Conservation (phyloP, 2,113 vertebrate genomes). For the Leucosticte australis region DNA sequence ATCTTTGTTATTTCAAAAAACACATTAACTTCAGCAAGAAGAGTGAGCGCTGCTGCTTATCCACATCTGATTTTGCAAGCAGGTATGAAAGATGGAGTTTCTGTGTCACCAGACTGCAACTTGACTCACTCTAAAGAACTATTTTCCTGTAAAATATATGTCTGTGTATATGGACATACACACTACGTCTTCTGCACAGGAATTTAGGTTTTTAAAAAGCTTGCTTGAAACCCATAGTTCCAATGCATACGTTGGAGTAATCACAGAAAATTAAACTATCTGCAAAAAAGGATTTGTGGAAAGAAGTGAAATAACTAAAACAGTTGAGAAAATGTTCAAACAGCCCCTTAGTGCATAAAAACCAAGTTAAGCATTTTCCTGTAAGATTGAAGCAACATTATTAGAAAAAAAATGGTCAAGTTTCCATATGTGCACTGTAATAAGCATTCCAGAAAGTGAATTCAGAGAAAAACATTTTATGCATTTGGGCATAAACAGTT, state of each 20-base stretch:
- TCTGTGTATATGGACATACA: neutral
- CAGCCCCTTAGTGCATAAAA: neutral
- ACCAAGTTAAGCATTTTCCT: neutral
- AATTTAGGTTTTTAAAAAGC: neutral
- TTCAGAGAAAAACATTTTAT: neutral
- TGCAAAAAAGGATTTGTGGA: neutral
- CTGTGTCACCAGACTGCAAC: neutral
- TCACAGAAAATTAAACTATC: neutral
- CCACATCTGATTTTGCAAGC: neutral
- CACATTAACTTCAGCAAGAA: neutral
- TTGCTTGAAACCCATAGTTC: neutral
- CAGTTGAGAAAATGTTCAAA: neutral
- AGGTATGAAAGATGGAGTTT: neutral
- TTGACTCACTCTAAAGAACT: neutral
- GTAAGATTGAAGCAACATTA: neutral
- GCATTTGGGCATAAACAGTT: neutral
- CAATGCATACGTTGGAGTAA: neutral
- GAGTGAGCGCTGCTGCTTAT: neutral
- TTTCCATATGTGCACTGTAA: neutral
- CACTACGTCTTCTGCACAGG: neutral
- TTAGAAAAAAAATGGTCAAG: neutral
- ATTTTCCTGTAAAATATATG: neutral
- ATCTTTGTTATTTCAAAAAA: neutral
- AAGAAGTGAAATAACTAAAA: neutral
- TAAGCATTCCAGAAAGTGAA: neutral